Conservation (phyloP, 2,888 invertebrate species). For the Drosophila setosimentum region DNA sequence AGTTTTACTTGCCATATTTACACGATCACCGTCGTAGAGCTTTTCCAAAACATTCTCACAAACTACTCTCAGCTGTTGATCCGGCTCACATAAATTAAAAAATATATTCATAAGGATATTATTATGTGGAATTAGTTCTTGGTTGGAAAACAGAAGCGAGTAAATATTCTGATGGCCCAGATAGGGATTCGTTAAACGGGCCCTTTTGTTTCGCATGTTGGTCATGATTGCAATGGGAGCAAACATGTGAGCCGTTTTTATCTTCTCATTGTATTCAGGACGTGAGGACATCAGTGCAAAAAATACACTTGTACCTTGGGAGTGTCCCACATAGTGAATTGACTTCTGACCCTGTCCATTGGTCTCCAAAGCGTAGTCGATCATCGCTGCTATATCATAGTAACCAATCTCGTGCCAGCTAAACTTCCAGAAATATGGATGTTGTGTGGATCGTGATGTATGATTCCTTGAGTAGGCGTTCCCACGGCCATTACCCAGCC, state of each 20-base stretch:
- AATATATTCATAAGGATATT: conserved; percentile 85
- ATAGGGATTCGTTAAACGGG: conserved; percentile 84
- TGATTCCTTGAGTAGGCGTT: conserved; percentile 71
- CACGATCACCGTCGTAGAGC: conserved; percentile 82
- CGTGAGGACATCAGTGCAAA: conserved; percentile 71
- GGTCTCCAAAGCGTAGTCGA: conserved; percentile 71
- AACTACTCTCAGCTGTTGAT: conserved; percentile 74
- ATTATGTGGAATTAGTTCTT: conserved; percentile 88
- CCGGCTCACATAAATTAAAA: conserved; percentile 84
- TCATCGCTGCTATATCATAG: conserved; percentile 84
- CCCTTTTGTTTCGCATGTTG: conserved; percentile 85
- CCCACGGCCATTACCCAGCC: conserved; percentile 82
- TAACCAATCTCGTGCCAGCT: conserved; percentile 96
- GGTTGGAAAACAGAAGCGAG: conserved; percentile 60
- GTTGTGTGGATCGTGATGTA: conserved; percentile 42
- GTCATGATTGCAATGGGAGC: conserved; percentile 85
- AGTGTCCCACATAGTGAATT: conserved; percentile 82
- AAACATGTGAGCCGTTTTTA: conserved; percentile 79
- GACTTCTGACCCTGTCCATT: conserved; percentile 66
- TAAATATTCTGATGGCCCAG: conserved; percentile 64
- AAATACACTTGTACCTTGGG: conserved; percentile 80
- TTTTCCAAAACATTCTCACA: conserved; percentile 88
- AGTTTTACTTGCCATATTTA: conserved; percentile 54
- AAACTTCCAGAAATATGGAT: conserved; percentile 74
- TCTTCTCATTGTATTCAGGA: conserved; percentile 79